Percentiles rank a stretch among this genome's conserved stretches.
Conservation (phyloP, 2,797 vertebrate genomes). For the Enteromius treurensis region DNA sequence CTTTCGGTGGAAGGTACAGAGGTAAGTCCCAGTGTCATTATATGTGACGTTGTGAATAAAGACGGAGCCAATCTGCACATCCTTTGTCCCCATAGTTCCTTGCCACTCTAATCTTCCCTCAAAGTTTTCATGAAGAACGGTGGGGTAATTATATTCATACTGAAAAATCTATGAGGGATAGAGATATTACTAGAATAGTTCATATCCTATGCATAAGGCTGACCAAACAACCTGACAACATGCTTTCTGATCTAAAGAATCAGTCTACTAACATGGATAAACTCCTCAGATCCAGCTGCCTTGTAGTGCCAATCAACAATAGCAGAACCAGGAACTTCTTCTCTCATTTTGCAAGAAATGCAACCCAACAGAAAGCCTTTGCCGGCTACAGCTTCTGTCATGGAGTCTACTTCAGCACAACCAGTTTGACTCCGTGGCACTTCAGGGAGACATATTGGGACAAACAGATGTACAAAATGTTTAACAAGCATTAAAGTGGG, state of each 20-base stretch:
- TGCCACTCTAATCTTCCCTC: constrained; percentile 79
- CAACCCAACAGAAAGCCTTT: constrained; percentile 82
- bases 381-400: constrained; percentile 84
- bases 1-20: constrained; percentile 82
- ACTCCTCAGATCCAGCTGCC: constrained; percentile 72
- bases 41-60: constrained; percentile 81
- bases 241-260: neutral
- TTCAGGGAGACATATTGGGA: constrained; percentile 49
- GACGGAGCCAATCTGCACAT: constrained; percentile 85
- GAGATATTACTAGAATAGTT: neutral
- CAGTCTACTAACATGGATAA: constrained; percentile 70
- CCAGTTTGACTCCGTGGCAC: constrained; percentile 75
- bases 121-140: constrained; percentile 75
- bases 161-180: constrained; percentile 80
- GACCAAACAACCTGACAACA: neutral
- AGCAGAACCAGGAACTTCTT: constrained; percentile 78
- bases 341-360: constrained; percentile 89
- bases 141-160: constrained; percentile 68
- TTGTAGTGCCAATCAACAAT: constrained; percentile 86
- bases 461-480: neutral
- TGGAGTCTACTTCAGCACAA: constrained; percentile 89
- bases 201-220: neutral
- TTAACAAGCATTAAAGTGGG: neutral
- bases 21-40: constrained; percentile 84
- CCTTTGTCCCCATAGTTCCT: constrained; percentile 74